Percentiles rank a stretch among this genome's conserved stretches.
Evolutionary conservation across 2,888 invertebrate genomes (phyloP).

Genomic region (Masnerella sp.): DNA sequence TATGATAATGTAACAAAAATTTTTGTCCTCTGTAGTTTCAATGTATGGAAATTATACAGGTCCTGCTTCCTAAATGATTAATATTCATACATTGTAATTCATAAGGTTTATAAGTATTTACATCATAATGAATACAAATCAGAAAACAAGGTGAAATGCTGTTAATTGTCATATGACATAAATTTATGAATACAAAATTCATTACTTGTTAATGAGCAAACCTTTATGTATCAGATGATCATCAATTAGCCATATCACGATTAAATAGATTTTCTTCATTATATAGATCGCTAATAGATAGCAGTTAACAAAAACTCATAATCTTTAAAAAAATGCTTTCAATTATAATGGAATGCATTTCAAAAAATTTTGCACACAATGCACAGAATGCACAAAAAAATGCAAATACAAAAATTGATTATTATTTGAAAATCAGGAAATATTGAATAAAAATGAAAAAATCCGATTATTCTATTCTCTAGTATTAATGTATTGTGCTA

Average conservation of each 20-base stretch:
- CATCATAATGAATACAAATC: conserved; percentile 22
- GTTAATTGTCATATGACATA: conserved; percentile 14
- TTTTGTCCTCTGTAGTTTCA: conserved; percentile 25
- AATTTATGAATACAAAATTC: conserved; percentile 23
- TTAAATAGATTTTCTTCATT: neutral
- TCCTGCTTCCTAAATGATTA: conserved; percentile 38
- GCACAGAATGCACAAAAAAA: no score
- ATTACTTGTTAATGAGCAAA: conserved; percentile 5
- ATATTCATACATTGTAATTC: conserved; percentile 28
- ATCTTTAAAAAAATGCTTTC: no score
- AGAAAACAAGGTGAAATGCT: conserved; percentile 41
- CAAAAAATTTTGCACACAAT: no score
- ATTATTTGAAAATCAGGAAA: no score
- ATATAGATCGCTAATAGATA: no score
- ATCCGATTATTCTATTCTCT: no score
- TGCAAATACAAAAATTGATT: no score
- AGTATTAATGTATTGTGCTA: no score
- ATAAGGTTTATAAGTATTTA: conserved; percentile 26
- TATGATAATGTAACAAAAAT: conserved; percentile 32
- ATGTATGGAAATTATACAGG: conserved; percentile 48
- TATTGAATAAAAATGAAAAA: no score
- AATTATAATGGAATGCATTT: no score
- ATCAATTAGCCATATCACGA: conserved; percentile 1
- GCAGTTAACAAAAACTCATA: no score
- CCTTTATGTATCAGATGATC: conserved; percentile 7